Evolutionary conservation across 1,140 invertebrate genomes (phyloP).

Genomic region (Augochlora pura): DNA sequence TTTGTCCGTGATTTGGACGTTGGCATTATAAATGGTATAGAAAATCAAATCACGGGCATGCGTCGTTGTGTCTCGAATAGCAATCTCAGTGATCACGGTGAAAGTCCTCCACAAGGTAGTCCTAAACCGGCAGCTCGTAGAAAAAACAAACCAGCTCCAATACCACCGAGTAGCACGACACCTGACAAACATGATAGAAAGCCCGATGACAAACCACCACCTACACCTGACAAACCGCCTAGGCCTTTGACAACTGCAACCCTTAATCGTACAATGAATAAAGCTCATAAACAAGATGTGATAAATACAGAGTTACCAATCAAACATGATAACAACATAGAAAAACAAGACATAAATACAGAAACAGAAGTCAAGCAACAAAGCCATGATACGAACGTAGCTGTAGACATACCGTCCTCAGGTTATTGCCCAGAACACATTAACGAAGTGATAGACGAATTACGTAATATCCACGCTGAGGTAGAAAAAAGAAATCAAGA

Average conservation of each 20-base stretch:
- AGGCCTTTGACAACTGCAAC: conserved; percentile 76
- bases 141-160: conserved; percentile 87
- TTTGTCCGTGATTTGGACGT: conserved; percentile 77
- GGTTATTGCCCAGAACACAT: conserved; percentile 33
- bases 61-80: conserved; percentile 85
- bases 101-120: conserved; percentile 85
- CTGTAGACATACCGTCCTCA: conserved; percentile 21
- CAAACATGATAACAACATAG: conserved; percentile 48
- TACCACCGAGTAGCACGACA: conserved; percentile 80
- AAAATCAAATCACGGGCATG: conserved; percentile 74
- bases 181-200: conserved; percentile 75
- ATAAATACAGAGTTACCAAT: conserved; percentile 66
- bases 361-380: conserved; percentile 51
- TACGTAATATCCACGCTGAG: conserved; percentile 37
- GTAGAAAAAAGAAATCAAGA: conserved; percentile 57
- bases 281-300: conserved; percentile 72
- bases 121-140: conserved; percentile 86
- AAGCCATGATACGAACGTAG: conserved; percentile 21
- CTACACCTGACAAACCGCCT: conserved; percentile 83
- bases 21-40: conserved; percentile 72
- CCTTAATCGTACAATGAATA: conserved; percentile 71
- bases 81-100: conserved; percentile 84
- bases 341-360: conserved; percentile 42
- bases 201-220: conserved; percentile 74
- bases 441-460: conserved; percentile 41